phyloP scores from a whole-genome alignment of 2,113 vertebrate species.

The Cisticola juncidis region DNA sequence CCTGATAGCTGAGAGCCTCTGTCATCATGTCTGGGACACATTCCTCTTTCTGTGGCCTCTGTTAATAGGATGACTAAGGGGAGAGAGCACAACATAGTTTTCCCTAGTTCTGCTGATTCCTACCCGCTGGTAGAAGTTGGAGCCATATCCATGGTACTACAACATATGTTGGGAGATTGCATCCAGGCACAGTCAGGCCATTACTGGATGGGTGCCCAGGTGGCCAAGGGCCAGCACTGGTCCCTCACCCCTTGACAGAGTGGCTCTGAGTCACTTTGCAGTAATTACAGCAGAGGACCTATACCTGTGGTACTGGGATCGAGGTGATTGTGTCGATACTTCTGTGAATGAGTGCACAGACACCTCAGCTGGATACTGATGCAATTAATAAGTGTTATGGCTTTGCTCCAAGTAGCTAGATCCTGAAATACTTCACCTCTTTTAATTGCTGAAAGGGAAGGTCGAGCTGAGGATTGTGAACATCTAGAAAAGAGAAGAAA shows the following conservation, averaged over 20 bases:
- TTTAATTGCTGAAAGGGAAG: background rate
- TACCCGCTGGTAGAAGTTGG: background rate
- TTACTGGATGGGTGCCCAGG: background rate
- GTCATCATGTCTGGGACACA: background rate
- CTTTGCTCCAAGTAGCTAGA: background rate
- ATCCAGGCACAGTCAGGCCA: background rate
- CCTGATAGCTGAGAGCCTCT: background rate
- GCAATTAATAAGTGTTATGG: background rate
- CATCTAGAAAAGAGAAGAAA: background rate
- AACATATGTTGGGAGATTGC: background rate
- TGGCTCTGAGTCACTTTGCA: background rate
- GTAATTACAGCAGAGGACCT: background rate
- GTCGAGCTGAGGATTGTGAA: background rate
- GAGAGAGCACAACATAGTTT: background rate
- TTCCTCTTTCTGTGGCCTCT: background rate
- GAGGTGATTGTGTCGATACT: background rate
- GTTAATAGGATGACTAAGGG: background rate
- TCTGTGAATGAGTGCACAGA: background rate
- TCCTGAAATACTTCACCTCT: background rate
- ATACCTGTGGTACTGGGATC: background rate
- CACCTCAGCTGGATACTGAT: background rate
- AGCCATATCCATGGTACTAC: background rate
- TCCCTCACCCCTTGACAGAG: background rate
- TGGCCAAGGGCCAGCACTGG: background rate
- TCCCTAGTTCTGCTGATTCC: background rate